Conservation (phyloP, 2,113 vertebrate species). For the Ammospiza nelsoni region DNA sequence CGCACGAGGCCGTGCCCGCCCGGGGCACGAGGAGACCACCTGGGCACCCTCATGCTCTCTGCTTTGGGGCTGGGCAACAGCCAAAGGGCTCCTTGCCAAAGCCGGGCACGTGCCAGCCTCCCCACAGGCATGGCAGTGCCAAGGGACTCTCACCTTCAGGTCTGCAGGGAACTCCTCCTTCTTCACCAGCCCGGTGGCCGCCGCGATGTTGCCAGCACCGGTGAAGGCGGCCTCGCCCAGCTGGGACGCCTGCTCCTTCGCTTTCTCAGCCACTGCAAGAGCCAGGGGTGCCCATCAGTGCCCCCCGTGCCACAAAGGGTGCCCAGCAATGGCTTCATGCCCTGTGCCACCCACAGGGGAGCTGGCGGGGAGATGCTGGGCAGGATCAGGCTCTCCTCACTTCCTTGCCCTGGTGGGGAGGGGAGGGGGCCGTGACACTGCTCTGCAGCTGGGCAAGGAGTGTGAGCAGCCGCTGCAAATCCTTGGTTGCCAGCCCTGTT, state of each 20-base stretch:
- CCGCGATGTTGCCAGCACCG: constrained; percentile 90
- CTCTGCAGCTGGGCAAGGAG: constrained; percentile 39
- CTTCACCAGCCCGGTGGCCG: constrained; percentile 93
- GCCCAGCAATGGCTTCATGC: rapidly evolving
- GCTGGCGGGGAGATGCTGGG: neutral
- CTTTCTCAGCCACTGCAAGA: constrained; percentile 93
- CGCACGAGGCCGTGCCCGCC: rapidly evolving
- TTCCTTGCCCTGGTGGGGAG: neutral
- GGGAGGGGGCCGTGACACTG: neutral
- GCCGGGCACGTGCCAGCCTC: neutral
- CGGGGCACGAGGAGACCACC: neutral
- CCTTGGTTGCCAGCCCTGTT: constrained; percentile 11
- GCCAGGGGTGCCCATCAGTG: neutral
- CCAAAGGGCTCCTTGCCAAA: neutral
- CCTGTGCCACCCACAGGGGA: neutral
- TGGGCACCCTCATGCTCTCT: neutral
- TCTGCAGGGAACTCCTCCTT: constrained; percentile 95
- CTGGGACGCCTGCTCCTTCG: constrained; percentile 89
- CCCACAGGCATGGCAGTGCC: rapidly evolving
- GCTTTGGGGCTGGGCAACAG: rapidly evolving
- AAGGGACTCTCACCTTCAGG: constrained; percentile 82
- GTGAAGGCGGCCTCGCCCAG: constrained; percentile 88
- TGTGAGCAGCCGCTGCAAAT: neutral
- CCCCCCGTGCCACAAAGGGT: neutral
- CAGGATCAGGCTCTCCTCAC: neutral